Conservation (phyloP, 2,888 invertebrate genomes). For the Arctia plantaginis region DNA sequence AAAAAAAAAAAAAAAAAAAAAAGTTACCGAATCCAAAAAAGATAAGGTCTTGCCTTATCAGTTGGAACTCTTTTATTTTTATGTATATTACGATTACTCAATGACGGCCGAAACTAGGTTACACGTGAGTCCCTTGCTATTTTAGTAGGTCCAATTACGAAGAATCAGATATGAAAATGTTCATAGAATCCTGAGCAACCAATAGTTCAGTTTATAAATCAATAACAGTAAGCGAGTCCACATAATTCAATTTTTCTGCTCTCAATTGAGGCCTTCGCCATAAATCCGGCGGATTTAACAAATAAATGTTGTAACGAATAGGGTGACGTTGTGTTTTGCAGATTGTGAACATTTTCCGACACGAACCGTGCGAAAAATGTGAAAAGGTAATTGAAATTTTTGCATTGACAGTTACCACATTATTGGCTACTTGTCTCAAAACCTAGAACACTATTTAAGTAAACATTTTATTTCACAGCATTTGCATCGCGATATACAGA, state of each 20-base stretch:
- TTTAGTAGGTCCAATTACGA: not conserved
- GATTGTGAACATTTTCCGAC: slow-evolving; percentile 22
- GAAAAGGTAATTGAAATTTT: not conserved
- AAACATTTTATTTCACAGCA: not conserved
- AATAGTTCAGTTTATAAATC: not conserved
- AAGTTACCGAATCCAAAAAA: no score
- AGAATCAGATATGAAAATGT: not conserved
- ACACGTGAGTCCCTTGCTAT: not conserved
- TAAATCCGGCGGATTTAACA: slow-evolving; percentile 57
- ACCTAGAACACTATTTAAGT: not conserved
- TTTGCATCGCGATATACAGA: not conserved
- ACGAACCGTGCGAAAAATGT: not conserved
- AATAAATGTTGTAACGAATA: slow-evolving; percentile 62
- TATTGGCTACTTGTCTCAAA: not conserved
- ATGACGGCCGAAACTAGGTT: not conserved
- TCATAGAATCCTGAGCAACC: not conserved
- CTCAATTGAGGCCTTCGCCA: slow-evolving; percentile 39
- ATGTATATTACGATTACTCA: not conserved
- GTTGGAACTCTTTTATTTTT: not conserved
- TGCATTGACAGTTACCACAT: not conserved
- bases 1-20: no score
- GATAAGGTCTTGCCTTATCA: no score
- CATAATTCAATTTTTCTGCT: slow-evolving; percentile 16
- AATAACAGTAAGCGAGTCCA: not conserved
- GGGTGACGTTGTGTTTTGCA: slow-evolving; percentile 46